These are phyloP conservation scores for Platichthys stellatus DNA, from an alignment of 2,113 vertebrate species.

Conservation along the genomic window DNA sequence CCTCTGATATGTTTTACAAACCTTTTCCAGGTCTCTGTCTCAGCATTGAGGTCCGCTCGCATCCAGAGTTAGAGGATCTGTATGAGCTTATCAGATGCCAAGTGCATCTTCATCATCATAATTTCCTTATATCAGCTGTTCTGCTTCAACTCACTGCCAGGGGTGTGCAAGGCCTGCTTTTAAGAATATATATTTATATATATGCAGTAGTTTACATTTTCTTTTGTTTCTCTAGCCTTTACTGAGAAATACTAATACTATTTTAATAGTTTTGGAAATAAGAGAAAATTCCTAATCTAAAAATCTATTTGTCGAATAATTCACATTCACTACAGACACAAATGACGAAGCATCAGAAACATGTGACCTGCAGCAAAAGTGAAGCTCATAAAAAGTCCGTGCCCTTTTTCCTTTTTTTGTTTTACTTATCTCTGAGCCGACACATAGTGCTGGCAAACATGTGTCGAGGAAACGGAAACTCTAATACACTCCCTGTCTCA, in stretches of 20 bases:
- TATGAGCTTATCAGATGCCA: constrained; percentile 59
- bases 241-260: not conserved
- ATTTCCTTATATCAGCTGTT: constrained; percentile 45
- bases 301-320: not conserved
- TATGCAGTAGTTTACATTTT: not conserved
- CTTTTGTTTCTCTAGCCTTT: not conserved
- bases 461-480: constrained; percentile 41
- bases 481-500: constrained; percentile 10
- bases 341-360: constrained; percentile 13
- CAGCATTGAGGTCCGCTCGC: constrained; percentile 31
- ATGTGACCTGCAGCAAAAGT: not conserved
- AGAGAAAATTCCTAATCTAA: not conserved
- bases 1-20: constrained; percentile 73
- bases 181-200: not conserved
- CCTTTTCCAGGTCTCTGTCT: constrained; percentile 68
- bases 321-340: constrained; percentile 7
- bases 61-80: constrained; percentile 39
- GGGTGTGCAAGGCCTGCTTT: not conserved
- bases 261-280: not conserved
- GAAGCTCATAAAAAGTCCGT: not conserved
- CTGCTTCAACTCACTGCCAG: constrained; percentile 47
- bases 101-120: constrained; percentile 30
- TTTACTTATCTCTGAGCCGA: constrained; percentile 19
- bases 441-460: constrained; percentile 35
- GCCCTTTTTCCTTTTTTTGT: not conserved